Base-by-base conservation (phyloP, 2,888 invertebrate genomes). In the Griposia aprilina region DNA sequence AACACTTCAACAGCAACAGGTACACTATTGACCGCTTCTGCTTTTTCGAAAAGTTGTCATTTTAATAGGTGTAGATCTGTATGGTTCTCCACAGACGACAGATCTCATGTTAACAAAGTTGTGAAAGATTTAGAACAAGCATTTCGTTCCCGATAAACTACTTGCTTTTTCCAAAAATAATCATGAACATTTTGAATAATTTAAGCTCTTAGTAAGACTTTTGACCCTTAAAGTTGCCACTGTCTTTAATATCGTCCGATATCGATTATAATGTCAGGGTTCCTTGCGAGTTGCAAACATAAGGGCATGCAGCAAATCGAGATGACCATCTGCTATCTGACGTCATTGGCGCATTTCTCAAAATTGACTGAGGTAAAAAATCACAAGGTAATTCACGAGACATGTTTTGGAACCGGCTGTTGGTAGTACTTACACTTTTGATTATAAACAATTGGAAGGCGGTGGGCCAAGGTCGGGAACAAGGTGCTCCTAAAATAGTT, bases 271-370 rank as follows among this genome's bases (percentile, higher is more conserved):
- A 88, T 85, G 87, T 83, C 87, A 87, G 59, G 87, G 88, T 74
- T 74, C 67, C n/a, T 74, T 68, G 65, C 52, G 59, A 50, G 66
- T 74, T 74, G 65, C 63, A 65, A 45, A 73, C 71, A 73, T 78
- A 87, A 80, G 75, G 77, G 85, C 80, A 68, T 26, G 41, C 59
- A 63, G 50, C 71, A 48, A 68, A 68, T 78, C 36, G 55, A 67
- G 52, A 74, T 83, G 84, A 87, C 88, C 87, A 88, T 85, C 88
- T 88, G 88, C 82, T 78, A 77, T 76, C 6, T 80, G 79, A 78
- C 76, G 88, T 82, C 87, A 85, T 76, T 68, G 52, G 75, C 50
- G 45, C 76, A 84, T 82, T 88, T 87, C 80, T 75, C 71, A 72
- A 82, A 86, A 79, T 81, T 65, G 55, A 73, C 55, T 74, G 78